Base-by-base conservation (phyloP, 2,113 vertebrate genomes). In the Amphiprion ocellaris region DNA sequence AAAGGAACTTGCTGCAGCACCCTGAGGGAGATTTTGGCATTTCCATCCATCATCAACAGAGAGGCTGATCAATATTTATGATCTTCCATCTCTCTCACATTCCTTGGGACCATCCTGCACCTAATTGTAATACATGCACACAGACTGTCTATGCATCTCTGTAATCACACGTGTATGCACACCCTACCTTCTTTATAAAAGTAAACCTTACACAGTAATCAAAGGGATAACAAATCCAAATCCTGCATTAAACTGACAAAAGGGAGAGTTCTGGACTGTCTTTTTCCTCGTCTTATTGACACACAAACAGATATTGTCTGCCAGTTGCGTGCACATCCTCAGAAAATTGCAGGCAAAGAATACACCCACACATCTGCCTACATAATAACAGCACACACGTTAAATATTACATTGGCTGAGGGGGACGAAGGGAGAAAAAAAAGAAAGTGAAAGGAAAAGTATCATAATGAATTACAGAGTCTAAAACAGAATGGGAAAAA, bases 291-390 rank as follows among this genome's bases (percentile, higher is more conserved):
- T 58, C 15, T 55, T 41, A 56, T 69, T 33, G 1, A 67, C 19
- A 26, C 54, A 46, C 23, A 33, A 47, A 69, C 41, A 44, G 17
- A 56, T 21, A 66, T 1, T 14, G 28, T 49, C 28, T 26, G 16
- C 46, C 47, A 62, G 49, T n/a, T 62, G 44, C 55, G 14, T 33
- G 11, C 58, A 69, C 41, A 76, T 74, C 65, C 44, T 49, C 46
- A 17, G 15, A 74, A 82, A 65, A 62, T 15, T 77, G 47, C 58
- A 61, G 41, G 62, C 24, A 41, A 67, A 71, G 10, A 70, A 72
- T 4, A 81, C 82, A 37, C 74, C 70, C 44, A 47, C 49, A 70
- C 64, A 84, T 74, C 74, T 84, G 85, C 83, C 85, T 55, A 81
- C 83, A 83, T 82, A 67, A 58, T 5, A 28, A 46, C 49, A 65